Evolutionary conservation across 2,797 vertebrate genomes (phyloP).

Genomic region (Sebastes iracundus): DNA sequence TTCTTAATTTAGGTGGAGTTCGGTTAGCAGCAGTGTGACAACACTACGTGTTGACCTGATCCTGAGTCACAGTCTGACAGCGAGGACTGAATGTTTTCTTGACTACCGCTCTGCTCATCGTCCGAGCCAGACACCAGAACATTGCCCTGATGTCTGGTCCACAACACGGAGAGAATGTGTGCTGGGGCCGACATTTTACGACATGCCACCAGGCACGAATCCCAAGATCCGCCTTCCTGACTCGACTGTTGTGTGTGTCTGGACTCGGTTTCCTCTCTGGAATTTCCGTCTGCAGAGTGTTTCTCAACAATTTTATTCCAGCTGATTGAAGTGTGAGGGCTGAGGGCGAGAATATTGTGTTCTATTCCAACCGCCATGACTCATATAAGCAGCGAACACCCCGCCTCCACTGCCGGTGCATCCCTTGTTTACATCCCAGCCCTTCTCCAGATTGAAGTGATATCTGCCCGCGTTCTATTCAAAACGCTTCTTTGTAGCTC

Average conservation of each 20-base stretch:
- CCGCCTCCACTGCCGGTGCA: conserved; percentile 56
- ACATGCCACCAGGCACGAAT: conserved; percentile 55
- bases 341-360: conserved; percentile 65
- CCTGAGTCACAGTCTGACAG: conserved; percentile 38
- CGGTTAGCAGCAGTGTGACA: neutral
- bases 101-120: conserved; percentile 32
- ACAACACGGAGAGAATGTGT: conserved; percentile 47
- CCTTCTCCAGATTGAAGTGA: conserved; percentile 51
- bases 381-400: conserved; percentile 63
- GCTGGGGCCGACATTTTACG: conserved; percentile 59
- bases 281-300: conserved; percentile 70
- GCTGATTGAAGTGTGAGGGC: conserved; percentile 69
- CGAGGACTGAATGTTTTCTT: conserved; percentile 22
- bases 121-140: conserved; percentile 50
- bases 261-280: conserved; percentile 68
- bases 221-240: conserved; percentile 57
- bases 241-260: conserved; percentile 60
- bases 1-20: neutral
- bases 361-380: conserved; percentile 69
- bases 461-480: conserved; percentile 39
- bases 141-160: conserved; percentile 46
- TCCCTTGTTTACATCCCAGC: conserved; percentile 65
- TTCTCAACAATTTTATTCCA: conserved; percentile 64
- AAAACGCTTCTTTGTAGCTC: conserved; percentile 37
- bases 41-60: conserved; percentile 13